These are phyloP conservation scores for Rhodeus uyekii DNA, from an alignment of 2,797 vertebrate genomes.

Conservation along the genomic window DNA sequence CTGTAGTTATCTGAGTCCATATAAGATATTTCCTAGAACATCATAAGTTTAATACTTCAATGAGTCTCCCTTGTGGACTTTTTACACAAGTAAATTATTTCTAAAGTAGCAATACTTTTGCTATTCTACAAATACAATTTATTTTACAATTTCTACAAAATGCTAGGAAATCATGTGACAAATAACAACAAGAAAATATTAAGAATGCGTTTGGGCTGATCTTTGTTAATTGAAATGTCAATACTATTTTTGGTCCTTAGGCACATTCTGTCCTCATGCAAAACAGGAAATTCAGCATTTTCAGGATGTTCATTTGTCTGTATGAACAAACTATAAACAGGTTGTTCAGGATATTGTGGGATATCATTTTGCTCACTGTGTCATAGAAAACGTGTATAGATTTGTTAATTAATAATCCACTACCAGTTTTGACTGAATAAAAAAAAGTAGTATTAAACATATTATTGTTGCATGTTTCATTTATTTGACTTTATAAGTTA, in stretches of 20 bases:
- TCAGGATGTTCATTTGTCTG: not conserved
- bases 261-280: not conserved
- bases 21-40: too few species aligned
- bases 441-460: not conserved
- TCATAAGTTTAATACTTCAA: too few species aligned
- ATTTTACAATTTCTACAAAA: too few species aligned
- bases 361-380: not conserved
- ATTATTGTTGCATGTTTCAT: not conserved
- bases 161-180: not conserved
- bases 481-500: not conserved
- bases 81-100: too few species aligned
- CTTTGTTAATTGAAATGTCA: not conserved
- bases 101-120: too few species aligned
- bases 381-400: not conserved
- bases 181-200: not conserved
- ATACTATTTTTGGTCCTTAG: not conserved
- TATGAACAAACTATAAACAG: not conserved
- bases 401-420: not conserved
- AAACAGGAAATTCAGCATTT: not conserved
- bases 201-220: constrained; percentile 2
- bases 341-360: too few species aligned
- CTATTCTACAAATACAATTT: too few species aligned
- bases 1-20: too few species aligned
- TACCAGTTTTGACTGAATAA: not conserved
- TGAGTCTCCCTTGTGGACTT: too few species aligned